Percentiles rank a stretch among this genome's conserved stretches.
These are phyloP conservation scores for Patella pellucida DNA, from an alignment of 2,888 invertebrate genomes.

Conservation along the genomic window DNA sequence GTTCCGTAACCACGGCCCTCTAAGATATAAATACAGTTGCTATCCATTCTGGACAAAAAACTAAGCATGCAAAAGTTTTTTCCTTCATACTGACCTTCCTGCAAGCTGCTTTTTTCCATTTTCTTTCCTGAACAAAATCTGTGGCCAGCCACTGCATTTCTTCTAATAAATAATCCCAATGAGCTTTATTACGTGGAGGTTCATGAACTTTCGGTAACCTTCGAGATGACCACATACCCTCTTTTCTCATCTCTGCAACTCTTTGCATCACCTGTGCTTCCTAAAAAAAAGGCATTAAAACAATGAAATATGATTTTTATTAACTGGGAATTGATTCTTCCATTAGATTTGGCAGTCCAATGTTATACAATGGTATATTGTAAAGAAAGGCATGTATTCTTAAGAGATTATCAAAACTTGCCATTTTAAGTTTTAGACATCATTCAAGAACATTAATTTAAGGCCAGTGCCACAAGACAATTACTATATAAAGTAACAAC, in stretches of 20 bases:
- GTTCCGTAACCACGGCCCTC: too few relatives aligned
- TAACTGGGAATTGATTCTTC: neutral
- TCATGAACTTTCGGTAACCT: conserved; percentile 83
- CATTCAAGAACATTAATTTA: neutral
- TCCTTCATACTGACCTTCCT: conserved; percentile 77
- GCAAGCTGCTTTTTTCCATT: conserved; percentile 96
- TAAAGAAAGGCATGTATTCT: too few relatives aligned
- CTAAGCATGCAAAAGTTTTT: too few relatives aligned
- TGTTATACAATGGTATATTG: too few relatives aligned
- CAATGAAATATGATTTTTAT: neutral
- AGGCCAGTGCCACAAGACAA: conserved; percentile 10
- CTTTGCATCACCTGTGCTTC: conserved; percentile 95
- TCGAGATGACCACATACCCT: conserved; percentile 94
- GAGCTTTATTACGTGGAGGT: conserved; percentile 89
- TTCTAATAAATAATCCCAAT: conserved; percentile 98
- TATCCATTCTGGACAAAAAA: too few relatives aligned
- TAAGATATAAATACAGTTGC: too few relatives aligned
- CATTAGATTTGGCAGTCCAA: neutral
- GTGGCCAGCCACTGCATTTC: conserved; percentile 99
- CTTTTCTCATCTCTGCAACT: conserved; percentile 90
- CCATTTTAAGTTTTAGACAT: too few relatives aligned
- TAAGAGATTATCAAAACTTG: too few relatives aligned
- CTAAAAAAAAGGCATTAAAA: conserved; percentile 67
- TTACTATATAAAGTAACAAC: neutral
- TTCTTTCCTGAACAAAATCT: conserved; percentile 97